Base-by-base conservation (phyloP, 2,113 vertebrate species). In the Thunnus maccoyii region DNA sequence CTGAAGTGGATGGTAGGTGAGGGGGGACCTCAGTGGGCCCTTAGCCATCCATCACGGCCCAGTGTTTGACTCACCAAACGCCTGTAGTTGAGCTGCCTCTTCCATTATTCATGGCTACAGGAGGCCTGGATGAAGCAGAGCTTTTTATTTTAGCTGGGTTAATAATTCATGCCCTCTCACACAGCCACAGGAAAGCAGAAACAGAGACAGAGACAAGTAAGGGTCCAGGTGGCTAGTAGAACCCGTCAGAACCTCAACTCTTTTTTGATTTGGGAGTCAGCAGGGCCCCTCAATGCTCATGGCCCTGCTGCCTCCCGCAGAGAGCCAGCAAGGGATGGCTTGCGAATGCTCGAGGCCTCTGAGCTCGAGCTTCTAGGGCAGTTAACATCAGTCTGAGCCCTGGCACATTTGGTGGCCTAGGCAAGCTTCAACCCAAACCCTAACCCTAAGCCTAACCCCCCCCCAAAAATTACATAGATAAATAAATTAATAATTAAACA, bases 121-220 rank as follows among this genome's bases (percentile, higher is more conserved):
- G 89, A 91, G 94, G 91, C 83, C 80, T 87, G 90, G 90, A 89
- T 84, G 78, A 91, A 92, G 93, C 86, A 92, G 86, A 90, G 88
- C 91, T 93, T 95, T 95, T 96, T 95, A 94, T 94, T 95, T 95
- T 94, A 92, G 92, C 84, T 73, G 46, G 87, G 91, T 96, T 94
- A 95, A 96, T 95, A 96, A 96, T 96, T 94, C 93, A 95, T 94
- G 86, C 60, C 83, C 82, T 81, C 90, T 88, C 92, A 85, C 87
- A 80, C 75, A 78, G 86, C 91, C 86, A 78, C 48, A 4, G 86
- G 87, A 85, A 91, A 88, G 91, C 84, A 91, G 91, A 88, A 91
- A 88, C 87, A 92, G 78, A 91, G 83, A 84, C 87, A 61, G 78
- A 89, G 89, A 87, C 76, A 76, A 88, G 88, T 76, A 81, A 90